A percentile compares a stretch with the other conserved stretches of the same genome.
Evolutionary conservation across 2,888 invertebrate species (phyloP).

Genomic region (Cephus rjabovi): DNA sequence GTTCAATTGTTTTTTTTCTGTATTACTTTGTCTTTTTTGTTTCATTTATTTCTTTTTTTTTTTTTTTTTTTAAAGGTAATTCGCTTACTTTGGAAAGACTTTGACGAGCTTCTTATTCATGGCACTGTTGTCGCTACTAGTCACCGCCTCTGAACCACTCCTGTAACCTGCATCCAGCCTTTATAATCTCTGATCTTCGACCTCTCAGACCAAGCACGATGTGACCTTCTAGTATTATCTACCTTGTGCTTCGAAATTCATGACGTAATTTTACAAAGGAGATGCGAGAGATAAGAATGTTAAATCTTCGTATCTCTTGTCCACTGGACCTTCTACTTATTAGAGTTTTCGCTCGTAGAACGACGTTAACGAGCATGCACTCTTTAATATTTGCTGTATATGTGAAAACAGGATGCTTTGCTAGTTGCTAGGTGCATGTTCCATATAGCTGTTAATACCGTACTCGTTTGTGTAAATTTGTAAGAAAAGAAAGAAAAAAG

Average conservation of each 20-base stretch:
- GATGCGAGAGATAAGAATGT: background rate
- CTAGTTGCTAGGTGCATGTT: background rate
- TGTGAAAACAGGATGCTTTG: background rate
- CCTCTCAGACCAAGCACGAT: background rate
- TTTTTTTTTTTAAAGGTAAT: slow-evolving; percentile 17
- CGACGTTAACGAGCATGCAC: background rate
- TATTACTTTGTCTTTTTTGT: slow-evolving; percentile 11
- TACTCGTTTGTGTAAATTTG: background rate
- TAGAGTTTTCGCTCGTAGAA: background rate
- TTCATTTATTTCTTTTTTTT: slow-evolving; percentile 10
- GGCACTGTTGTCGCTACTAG: background rate
- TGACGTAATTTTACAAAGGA: background rate
- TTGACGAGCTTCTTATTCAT: background rate
- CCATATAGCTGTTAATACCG: background rate
- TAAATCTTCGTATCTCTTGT: background rate
- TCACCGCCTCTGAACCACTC: background rate
- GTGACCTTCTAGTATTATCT: background rate
- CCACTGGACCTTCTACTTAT: background rate
- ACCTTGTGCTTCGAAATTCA: background rate
- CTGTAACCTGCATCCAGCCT: background rate
- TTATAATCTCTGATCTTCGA: background rate
- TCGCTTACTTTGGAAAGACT: background rate
- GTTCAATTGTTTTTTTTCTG: slow-evolving; percentile 1
- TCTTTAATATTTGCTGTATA: background rate
- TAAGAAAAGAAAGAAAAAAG: background rate